phyloP scores from a whole-genome alignment of 2,888 invertebrate species.

The Beris morrisii region DNA sequence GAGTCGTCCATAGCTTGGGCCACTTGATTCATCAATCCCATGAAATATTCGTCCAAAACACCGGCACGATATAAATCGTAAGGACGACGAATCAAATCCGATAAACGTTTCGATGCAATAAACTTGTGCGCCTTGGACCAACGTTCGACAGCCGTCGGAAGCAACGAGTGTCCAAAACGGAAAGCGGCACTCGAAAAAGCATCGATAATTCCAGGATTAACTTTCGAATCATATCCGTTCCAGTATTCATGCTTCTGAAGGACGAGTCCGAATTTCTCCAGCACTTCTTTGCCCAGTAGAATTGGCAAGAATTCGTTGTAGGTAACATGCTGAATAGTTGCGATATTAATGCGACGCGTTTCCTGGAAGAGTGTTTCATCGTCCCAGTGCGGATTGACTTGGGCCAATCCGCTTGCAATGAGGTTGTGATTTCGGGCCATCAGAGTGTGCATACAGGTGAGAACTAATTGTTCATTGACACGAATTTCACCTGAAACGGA shows the following conservation, averaged over 20 bases:
- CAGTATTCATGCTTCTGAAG: slow-evolving; percentile 72
- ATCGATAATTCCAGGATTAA: slow-evolving; percentile 86
- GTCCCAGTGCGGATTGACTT: slow-evolving; percentile 90
- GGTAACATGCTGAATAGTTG: slow-evolving; percentile 85
- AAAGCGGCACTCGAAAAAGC: slow-evolving; percentile 92
- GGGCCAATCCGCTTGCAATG: slow-evolving; percentile 72
- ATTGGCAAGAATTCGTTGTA: slow-evolving; percentile 90
- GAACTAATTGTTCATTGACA: slow-evolving; percentile 86
- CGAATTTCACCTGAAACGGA: slow-evolving; percentile 75
- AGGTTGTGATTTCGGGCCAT: slow-evolving; percentile 92
- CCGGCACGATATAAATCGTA: slow-evolving; percentile 89
- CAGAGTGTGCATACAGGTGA: slow-evolving; percentile 89
- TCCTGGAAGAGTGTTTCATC: slow-evolving; percentile 91
- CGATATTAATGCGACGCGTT: slow-evolving; percentile 79
- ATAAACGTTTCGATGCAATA: slow-evolving; percentile 85
- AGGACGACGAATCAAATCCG: slow-evolving; percentile 85
- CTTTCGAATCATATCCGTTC: slow-evolving; percentile 70
- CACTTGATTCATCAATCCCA: slow-evolving; percentile 92
- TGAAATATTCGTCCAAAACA: slow-evolving; percentile 86
- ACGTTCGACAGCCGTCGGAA: slow-evolving; percentile 88
- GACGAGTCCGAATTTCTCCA: slow-evolving; percentile 86
- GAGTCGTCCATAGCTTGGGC: slow-evolving; percentile 95
- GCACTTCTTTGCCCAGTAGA: slow-evolving; percentile 84
- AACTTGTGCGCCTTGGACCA: slow-evolving; percentile 96
- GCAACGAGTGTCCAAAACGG: slow-evolving; percentile 85